Evolutionary conservation across 1,140 invertebrate species (phyloP).

Genomic region (Drosophila saltans): DNA sequence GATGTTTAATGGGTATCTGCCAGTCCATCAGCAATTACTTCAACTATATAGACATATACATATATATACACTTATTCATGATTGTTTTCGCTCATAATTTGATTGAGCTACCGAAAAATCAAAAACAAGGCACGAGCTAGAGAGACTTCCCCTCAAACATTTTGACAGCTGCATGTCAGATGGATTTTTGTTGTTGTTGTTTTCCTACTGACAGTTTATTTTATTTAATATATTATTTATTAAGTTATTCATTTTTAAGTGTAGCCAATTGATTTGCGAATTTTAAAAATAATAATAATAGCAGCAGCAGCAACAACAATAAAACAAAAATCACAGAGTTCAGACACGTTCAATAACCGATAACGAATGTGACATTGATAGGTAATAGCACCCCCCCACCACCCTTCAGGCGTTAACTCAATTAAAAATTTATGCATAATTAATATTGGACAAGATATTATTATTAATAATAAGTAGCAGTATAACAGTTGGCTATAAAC

Average conservation of each 20-base stretch:
- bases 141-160: constrained; percentile 28
- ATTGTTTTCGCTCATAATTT: constrained; percentile 27
- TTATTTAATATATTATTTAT: constrained; percentile 45
- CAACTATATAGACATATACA: not conserved
- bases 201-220: constrained; percentile 39
- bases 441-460: constrained; percentile 25
- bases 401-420: not conserved
- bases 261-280: constrained; percentile 41
- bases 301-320: not conserved
- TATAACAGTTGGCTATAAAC: not conserved
- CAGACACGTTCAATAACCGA: constrained; percentile 57
- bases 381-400: not conserved
- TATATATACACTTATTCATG: not conserved
- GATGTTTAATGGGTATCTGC: too few species aligned
- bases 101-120: constrained; percentile 38
- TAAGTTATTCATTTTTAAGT: constrained; percentile 35
- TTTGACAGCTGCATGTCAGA: constrained; percentile 41
- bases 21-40: too few species aligned
- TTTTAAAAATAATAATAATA: not conserved
- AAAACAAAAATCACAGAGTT: not conserved
- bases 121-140: constrained; percentile 25
- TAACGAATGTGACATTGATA: constrained; percentile 58
- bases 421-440: constrained; percentile 32
- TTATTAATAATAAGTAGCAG: not conserved
- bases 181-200: constrained; percentile 12